Conservation (phyloP, 1,140 invertebrate species). For the Melitaea cinxia region DNA sequence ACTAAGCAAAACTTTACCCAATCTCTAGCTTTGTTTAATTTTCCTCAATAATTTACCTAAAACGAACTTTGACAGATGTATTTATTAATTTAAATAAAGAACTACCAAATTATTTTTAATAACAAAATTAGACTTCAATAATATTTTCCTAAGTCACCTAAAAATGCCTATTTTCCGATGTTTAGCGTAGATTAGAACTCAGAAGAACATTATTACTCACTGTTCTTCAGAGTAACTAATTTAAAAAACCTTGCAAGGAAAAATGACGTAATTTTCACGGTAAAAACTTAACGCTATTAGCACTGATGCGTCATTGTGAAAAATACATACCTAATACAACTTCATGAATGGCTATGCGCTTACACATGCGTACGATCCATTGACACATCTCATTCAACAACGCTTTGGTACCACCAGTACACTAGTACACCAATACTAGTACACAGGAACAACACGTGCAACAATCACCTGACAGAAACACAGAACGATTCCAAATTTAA, state of each 20-base stretch:
- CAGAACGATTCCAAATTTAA: slow-evolving; percentile 15
- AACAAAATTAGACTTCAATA: no score
- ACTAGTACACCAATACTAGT: no score
- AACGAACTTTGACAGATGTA: no score
- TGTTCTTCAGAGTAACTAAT: slow-evolving; percentile 20
- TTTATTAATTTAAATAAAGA: no score
- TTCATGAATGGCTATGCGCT: slow-evolving; percentile 54
- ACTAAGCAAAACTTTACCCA: no score
- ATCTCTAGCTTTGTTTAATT: no score
- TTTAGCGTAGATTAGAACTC: no score
- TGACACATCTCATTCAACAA: slow-evolving; percentile 62
- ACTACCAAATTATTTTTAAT: no score
- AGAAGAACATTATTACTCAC: background rate
- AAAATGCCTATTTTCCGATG: no score
- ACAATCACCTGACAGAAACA: slow-evolving; percentile 20
- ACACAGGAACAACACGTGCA: no score
- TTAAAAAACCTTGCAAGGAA: slow-evolving; percentile 28
- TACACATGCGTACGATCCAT: slow-evolving; percentile 60
- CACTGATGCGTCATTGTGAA: slow-evolving; percentile 18
- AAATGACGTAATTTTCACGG: slow-evolving; percentile 21
- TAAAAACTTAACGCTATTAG: slow-evolving; percentile 28
- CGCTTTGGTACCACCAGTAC: background rate
- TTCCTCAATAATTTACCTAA: no score
- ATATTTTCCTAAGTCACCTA: no score
- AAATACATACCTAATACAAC: slow-evolving; percentile 55